Conservation (phyloP, 2,797 vertebrate species). For the Mormyrops attenuatus region DNA sequence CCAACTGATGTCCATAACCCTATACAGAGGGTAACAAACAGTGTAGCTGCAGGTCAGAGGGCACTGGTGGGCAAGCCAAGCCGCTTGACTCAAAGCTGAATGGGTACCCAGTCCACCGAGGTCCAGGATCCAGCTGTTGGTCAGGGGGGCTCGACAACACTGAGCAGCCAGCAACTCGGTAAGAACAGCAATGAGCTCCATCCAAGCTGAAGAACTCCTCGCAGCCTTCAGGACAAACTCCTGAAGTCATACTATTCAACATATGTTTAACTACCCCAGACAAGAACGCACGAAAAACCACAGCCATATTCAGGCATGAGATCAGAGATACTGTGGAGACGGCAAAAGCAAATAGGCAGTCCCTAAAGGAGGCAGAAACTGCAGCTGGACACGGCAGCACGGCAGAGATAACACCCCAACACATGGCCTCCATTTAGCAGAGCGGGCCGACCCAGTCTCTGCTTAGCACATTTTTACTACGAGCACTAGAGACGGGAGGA, state of each 20-base stretch:
- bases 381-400: background rate
- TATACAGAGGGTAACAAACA: background rate
- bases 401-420: background rate
- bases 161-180: background rate
- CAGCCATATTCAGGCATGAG: background rate
- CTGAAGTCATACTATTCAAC: background rate
- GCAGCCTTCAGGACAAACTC: background rate
- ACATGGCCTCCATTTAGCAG: constrained; percentile 9
- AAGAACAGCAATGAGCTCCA: background rate
- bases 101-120: background rate
- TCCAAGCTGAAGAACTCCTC: background rate
- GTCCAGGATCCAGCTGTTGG: background rate
- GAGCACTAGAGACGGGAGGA: background rate
- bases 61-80: background rate
- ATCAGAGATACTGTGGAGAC: background rate
- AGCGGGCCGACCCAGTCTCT: background rate
- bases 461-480: background rate
- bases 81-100: background rate
- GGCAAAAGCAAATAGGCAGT: background rate
- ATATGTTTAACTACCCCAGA: background rate
- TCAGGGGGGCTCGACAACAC: background rate
- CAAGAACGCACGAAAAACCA: background rate
- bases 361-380: background rate
- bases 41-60: background rate
- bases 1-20: background rate